Evolutionary conservation across 2,888 invertebrate species (phyloP).

Genomic region (Drosophila affinis): DNA sequence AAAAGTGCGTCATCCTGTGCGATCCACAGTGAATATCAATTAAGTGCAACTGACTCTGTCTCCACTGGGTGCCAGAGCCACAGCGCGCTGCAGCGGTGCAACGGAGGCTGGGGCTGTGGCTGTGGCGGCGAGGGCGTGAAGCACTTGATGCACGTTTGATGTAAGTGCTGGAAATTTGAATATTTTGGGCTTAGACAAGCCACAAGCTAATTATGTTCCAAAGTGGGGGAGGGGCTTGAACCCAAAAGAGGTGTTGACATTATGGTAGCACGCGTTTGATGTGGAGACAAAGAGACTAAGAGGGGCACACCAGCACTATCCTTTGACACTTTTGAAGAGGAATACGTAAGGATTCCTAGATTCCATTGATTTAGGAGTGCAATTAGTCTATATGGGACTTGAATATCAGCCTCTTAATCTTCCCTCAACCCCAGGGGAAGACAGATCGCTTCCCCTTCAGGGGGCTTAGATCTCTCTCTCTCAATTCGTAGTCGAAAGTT

Average conservation of each 20-base stretch:
- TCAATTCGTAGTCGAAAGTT: neutral
- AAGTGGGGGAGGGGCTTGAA: neutral
- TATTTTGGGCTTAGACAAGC: neutral
- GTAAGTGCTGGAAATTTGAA: neutral
- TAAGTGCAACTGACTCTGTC: constrained; percentile 39
- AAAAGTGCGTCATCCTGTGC: constrained; percentile 67
- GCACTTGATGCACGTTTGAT: constrained; percentile 23
- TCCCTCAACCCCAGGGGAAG: neutral
- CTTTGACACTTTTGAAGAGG: neutral
- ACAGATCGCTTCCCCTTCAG: too few relatives aligned
- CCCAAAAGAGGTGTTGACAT: neutral
- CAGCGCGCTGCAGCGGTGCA: neutral
- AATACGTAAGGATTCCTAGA: too few relatives aligned
- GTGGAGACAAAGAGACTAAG: neutral
- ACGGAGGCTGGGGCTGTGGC: constrained; percentile 16
- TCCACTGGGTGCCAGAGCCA: constrained; percentile 5
- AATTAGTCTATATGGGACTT: too few relatives aligned
- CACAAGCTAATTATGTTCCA: neutral
- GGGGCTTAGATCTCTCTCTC: neutral
- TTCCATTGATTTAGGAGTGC: too few relatives aligned
- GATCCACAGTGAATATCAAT: constrained; percentile 42
- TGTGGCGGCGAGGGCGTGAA: neutral
- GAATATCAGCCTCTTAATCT: too few relatives aligned
- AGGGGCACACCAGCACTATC: too few relatives aligned
- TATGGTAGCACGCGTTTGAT: neutral